Base-by-base conservation (phyloP, 2,113 vertebrate species). In the Chunga burmeisteri region DNA sequence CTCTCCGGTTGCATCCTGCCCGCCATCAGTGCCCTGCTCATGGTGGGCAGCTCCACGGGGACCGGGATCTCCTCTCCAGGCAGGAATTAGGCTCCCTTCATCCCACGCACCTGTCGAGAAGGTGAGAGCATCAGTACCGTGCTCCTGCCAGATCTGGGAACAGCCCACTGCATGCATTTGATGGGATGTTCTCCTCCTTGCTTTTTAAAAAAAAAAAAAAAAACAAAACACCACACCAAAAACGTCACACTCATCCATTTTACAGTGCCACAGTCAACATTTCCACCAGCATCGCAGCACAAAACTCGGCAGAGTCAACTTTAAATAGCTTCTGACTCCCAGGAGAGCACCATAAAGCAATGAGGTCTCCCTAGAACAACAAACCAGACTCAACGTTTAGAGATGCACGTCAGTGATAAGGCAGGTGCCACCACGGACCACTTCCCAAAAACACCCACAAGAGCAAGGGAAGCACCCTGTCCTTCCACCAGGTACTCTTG, bases 1-100 rank as follows among this genome's bases (percentile, higher is more conserved):
- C 96, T 97, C 80, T 98, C 98, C 5, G 94, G 25, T 42, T 82
- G 86, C 97, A 97, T 97, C 83, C 78, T 80, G 84, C 91, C 8
- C 4, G 71, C 46, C 70, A 96, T 87, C 75, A 97, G 72, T 4
- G 18, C 67, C 65, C 91, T 98, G 95, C 96, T 96, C 73, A 96
- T 97, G 71, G 71, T 70, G 66, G 67, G 74, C 87, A 92, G 86
- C 74, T 95, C 84, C 26, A 15, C 25, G 2, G 68, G 27, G 78
- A 18, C 22, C 4, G 2, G 38, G 10, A 18, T 84, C 59, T 89
- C 38, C 63, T 96, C 84, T 96, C 70, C 3, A 11, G 58, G 87
- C 2, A 0, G 19, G 29, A 5, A 38, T 95, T 88, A 97, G 78
- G 78, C 90, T 95, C 70, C 62, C 77, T 89, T 96, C 94, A 94